Base-by-base conservation (phyloP, 2,797 vertebrate genomes). In the Argentina silus region DNA sequence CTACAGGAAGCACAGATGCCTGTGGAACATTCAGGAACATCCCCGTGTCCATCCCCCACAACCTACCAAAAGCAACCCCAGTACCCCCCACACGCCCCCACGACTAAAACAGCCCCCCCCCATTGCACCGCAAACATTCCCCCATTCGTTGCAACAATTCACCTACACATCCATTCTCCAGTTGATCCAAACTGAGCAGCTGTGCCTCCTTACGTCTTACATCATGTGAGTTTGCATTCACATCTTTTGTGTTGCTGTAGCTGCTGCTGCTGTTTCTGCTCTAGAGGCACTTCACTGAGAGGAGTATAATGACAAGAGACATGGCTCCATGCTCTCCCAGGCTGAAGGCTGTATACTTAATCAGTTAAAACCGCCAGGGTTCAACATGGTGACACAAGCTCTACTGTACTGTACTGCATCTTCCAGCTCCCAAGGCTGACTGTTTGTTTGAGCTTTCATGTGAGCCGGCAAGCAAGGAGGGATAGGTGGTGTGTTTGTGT, bases 1-100 rank as follows among this genome's bases (percentile, higher is more conserved):
- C 56, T 59, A 59, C 67, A 51, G 50, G 67, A 68, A 68, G 50
- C 67, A 17, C 69, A 61, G 21, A 71, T 36, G 27, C 4, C 27
- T 1, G 27, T 36, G 27, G 27, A 36, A 36, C 27, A 36, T 36
- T 36, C 27, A 36, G 27, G 27, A 36, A 36, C 27, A 36, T 36
- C 27, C 27, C 27, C 27, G 27, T 1, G 27, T 36, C 27, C 27
- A 36, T 36, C 27, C 1, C 27, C 27, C 2, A 36, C 27, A 36
- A 36, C 27, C 27, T 36, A 36, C 27, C 27, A 4, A 36, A 36
- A 36, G 27, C 27, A 36, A 36, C 27, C 27, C 27, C 27, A 36
- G 27, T 36, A 36, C 1, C 27, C 27, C 27, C 27, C 27, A 36
- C 27, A 36, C 27, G 4, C 19, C 62, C 19, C 19, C 14, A 50